A percentile compares a stretch with the other conserved stretches of the same genome.
Conservation (phyloP, 2,113 vertebrate species). For the Oncorhynchus clarkii region DNA sequence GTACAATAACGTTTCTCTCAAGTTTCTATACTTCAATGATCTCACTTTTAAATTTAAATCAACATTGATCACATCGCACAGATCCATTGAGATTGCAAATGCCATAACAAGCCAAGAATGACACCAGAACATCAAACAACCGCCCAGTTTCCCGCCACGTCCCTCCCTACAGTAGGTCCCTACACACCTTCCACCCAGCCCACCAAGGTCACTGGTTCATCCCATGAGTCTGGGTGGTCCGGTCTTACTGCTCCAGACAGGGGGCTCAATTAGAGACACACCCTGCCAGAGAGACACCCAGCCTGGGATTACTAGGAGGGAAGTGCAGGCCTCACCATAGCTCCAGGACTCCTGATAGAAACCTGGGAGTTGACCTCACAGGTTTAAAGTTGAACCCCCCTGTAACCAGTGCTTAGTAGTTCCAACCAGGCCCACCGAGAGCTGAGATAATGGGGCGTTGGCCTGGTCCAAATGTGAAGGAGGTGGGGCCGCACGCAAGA, state of each 20-base stretch:
- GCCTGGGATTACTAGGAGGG: constrained; percentile 63
- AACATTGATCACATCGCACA: neutral
- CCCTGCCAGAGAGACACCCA: constrained; percentile 60
- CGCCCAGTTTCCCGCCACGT: neutral
- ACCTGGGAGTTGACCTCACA: constrained; percentile 43
- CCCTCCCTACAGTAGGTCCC: constrained; percentile 1
- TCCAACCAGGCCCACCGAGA: constrained; percentile 59
- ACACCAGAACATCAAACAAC: neutral
- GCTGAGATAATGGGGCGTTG: constrained; percentile 51
- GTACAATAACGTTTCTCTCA: too few relatives aligned
- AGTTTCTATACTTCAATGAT: too few relatives aligned
- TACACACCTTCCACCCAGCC: constrained; percentile 7
- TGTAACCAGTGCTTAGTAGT: constrained; percentile 10
- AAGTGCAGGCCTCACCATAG: constrained; percentile 40
- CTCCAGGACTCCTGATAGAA: constrained; percentile 28
- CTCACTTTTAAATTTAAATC: neutral
- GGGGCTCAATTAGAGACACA: constrained; percentile 61
- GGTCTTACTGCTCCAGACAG: constrained; percentile 43
- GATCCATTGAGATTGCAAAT: neutral
- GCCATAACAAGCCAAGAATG: neutral
- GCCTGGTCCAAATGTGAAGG: constrained; percentile 43
- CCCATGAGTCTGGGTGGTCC: constrained; percentile 61
- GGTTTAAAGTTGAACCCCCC: constrained; percentile 20
- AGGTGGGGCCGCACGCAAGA: neutral
- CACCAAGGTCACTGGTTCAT: constrained; percentile 22